Percentiles rank a stretch among this genome's conserved stretches.
Conservation (phyloP, 1,140 invertebrate species). For the Drosophila oshimai region DNA sequence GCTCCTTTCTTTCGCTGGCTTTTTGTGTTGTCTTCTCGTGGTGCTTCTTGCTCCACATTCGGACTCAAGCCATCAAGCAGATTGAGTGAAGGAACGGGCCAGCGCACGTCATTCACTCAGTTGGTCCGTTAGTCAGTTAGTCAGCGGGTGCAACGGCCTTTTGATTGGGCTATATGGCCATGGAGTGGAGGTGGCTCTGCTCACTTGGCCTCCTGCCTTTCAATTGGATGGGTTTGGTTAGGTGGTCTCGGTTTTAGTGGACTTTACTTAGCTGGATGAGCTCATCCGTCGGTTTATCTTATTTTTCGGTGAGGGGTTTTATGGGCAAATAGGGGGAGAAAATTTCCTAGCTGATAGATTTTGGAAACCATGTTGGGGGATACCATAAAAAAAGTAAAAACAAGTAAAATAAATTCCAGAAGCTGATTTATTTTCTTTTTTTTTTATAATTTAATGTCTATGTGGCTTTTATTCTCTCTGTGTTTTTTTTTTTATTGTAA, state of each 20-base stretch:
- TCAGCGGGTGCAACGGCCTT: constrained; percentile 50
- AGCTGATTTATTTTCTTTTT: neutral
- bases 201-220: neutral
- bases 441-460: neutral
- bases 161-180: constrained; percentile 31
- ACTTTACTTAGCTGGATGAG: constrained; percentile 28
- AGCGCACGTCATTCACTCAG: constrained; percentile 50
- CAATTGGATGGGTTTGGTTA: neutral
- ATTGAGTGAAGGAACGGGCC: constrained; percentile 25
- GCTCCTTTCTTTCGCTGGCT: constrained; percentile 5
- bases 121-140: constrained; percentile 25
- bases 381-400: neutral
- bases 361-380: no score
- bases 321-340: neutral
- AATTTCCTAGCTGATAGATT: neutral
- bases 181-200: constrained; percentile 1
- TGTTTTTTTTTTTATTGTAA: neutral
- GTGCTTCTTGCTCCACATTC: constrained; percentile 31
- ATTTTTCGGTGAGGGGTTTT: neutral
- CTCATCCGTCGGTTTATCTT: constrained; percentile 26
- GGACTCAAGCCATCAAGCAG: constrained; percentile 32
- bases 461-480: neutral
- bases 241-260: constrained; percentile 11
- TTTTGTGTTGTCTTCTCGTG: constrained; percentile 18
- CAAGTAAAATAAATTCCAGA: no score